Evolutionary conservation across 2,797 vertebrate genomes (phyloP).

Genomic region (Pseudopleuronectes americanus): DNA sequence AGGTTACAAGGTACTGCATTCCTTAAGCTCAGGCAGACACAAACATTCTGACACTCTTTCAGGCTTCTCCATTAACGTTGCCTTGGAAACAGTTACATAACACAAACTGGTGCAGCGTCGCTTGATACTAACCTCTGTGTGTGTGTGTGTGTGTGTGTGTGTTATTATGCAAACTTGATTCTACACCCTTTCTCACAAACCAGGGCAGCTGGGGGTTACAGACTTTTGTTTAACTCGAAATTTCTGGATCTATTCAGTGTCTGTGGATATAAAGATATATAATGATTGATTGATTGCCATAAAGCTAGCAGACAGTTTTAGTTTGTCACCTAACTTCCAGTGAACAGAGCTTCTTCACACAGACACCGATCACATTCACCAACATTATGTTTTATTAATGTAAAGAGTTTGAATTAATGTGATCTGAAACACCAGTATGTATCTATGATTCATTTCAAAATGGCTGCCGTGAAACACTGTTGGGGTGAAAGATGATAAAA

Average conservation of each 20-base stretch:
- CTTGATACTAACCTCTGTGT: slow-evolving; percentile 61
- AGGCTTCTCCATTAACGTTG: slow-evolving; percentile 79
- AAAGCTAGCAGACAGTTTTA: not conserved
- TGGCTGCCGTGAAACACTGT: too few species aligned
- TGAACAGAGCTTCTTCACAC: not conserved
- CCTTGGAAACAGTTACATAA: slow-evolving; percentile 84
- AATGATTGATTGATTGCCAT: not conserved
- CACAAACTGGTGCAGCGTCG: slow-evolving; percentile 72
- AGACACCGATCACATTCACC: not conserved
- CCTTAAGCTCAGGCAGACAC: slow-evolving; percentile 27
- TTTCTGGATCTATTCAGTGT: not conserved
- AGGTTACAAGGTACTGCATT: not conserved
- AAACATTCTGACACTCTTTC: slow-evolving; percentile 71
- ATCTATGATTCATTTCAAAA: not conserved
- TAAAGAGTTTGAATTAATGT: too few species aligned
- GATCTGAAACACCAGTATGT: not conserved
- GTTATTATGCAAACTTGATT: slow-evolving; percentile 3
- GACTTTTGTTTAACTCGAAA: not conserved
- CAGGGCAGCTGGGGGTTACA: not conserved
- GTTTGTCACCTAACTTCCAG: not conserved
- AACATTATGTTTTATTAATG: too few species aligned
- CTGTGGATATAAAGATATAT: not conserved
- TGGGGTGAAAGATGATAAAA: not conserved
- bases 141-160: slow-evolving; percentile 17
- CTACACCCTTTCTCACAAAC: not conserved